These are phyloP conservation scores for Sparidentex hasta DNA, from an alignment of 2,797 vertebrate genomes.

Conservation along the genomic window DNA sequence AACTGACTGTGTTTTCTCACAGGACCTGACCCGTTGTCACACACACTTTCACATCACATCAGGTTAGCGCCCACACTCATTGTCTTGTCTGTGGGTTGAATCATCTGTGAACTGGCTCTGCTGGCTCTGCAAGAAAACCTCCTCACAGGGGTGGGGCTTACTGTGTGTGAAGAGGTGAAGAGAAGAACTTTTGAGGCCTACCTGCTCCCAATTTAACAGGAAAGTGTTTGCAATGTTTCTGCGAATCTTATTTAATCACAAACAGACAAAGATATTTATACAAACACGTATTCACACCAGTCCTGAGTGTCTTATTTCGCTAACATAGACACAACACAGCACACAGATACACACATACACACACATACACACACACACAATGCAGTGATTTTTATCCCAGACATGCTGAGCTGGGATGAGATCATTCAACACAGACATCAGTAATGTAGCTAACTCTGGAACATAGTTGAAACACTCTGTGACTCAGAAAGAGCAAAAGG, in stretches of 20 bases:
- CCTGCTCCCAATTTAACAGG: slow-evolving; percentile 41
- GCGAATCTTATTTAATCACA: not conserved
- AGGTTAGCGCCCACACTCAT: slow-evolving; percentile 55
- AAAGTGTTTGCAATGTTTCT: slow-evolving; percentile 6
- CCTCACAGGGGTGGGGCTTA: slow-evolving; percentile 52
- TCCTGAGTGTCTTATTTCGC: not conserved
- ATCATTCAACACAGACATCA: slow-evolving; percentile 59
- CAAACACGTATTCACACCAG: not conserved
- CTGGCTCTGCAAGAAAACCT: slow-evolving; percentile 75
- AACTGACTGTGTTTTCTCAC: slow-evolving; percentile 50
- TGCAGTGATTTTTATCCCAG: slow-evolving; percentile 43
- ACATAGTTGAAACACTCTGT: slow-evolving; percentile 38
- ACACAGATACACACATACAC: slow-evolving; percentile 1
- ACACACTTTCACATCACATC: slow-evolving; percentile 58
- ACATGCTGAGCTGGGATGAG: slow-evolving; percentile 62
- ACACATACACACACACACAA: not conserved
- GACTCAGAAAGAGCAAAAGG: slow-evolving; percentile 41
- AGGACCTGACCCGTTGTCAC: slow-evolving; percentile 48
- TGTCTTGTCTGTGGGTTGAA: slow-evolving; percentile 70
- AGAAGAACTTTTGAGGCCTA: slow-evolving; percentile 8
- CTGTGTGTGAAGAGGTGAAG: slow-evolving; percentile 21
- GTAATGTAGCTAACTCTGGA: slow-evolving; percentile 48
- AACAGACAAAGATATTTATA: not conserved
- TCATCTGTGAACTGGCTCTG: slow-evolving; percentile 75
- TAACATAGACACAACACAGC: slow-evolving; percentile 24